Conservation (phyloP, 2,888 invertebrate species). For the Hedychridium roseum region DNA sequence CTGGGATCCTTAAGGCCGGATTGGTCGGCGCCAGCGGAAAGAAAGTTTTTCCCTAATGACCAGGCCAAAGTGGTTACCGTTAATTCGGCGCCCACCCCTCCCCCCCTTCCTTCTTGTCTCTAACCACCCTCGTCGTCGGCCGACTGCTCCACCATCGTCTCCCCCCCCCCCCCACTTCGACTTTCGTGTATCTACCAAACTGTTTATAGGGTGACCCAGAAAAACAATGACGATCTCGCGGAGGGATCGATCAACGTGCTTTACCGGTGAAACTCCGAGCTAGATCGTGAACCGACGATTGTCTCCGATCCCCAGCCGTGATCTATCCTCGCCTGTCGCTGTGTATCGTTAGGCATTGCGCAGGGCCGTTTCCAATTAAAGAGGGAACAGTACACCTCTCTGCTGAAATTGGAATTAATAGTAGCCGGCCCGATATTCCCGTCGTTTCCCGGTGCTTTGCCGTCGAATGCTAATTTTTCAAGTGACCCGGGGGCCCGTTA, state of each 20-base stretch:
- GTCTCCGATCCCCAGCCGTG: too few relatives aligned
- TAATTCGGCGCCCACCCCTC: slow-evolving; percentile 51
- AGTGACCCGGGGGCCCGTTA: too few relatives aligned
- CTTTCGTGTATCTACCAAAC: slow-evolving; percentile 18
- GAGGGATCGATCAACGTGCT: slow-evolving; percentile 10
- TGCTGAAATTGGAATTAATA: too few relatives aligned
- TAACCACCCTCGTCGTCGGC: slow-evolving; percentile 23
- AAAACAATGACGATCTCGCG: slow-evolving; percentile 42
- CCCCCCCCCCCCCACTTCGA: slow-evolving; percentile 2
- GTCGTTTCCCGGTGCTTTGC: too few relatives aligned
- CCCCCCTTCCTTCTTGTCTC: too few relatives aligned
- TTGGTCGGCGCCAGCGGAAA: slow-evolving; percentile 46
- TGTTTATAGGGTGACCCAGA: slow-evolving; percentile 58
- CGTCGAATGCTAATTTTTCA: too few relatives aligned
- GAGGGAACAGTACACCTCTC: not conserved
- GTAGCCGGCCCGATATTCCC: too few relatives aligned
- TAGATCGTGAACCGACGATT: too few relatives aligned
- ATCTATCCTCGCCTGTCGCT: too few relatives aligned
- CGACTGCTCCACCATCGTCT: slow-evolving; percentile 21
- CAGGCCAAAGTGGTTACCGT: slow-evolving; percentile 53
- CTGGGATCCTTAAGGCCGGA: slow-evolving; percentile 29
- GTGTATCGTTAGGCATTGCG: too few relatives aligned
- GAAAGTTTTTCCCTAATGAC: slow-evolving; percentile 55
- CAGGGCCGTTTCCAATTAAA: not conserved
- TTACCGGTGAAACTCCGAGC: too few relatives aligned